phyloP scores from a whole-genome alignment of 2,888 invertebrate species.

The Orthonychiurus folsomi region DNA sequence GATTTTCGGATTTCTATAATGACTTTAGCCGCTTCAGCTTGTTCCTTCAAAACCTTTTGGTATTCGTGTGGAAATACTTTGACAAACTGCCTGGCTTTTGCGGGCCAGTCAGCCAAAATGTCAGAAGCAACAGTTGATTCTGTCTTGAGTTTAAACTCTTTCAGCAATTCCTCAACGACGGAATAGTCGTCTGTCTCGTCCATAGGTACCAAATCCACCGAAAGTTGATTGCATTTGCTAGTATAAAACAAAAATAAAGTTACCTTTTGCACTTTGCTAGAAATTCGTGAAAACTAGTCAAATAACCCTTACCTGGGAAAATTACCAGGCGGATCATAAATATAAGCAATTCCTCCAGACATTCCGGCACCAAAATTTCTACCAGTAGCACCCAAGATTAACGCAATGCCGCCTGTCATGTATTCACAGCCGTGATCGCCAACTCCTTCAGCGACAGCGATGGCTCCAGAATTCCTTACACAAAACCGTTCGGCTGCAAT shows the following conservation, averaged over 20 bases:
- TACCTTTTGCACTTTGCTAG: neutral
- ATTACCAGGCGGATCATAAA: slow-evolving; percentile 66
- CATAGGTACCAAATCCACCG: slow-evolving; percentile 81
- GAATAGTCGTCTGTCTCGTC: slow-evolving; percentile 67
- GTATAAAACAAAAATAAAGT: slow-evolving; percentile 22
- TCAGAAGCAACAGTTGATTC: slow-evolving; percentile 74
- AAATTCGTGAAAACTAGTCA: neutral
- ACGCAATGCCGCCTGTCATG: slow-evolving; percentile 90
- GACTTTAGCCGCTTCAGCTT: slow-evolving; percentile 49
- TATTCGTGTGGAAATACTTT: slow-evolving; percentile 96
- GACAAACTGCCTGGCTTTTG: slow-evolving; percentile 66
- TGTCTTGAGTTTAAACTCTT: slow-evolving; percentile 79
- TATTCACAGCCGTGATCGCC: slow-evolving; percentile 99
- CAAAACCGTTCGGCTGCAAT: slow-evolving; percentile 97
- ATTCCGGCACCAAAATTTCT: slow-evolving; percentile 98
- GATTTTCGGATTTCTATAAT: slow-evolving; percentile 41
- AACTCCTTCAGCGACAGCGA: slow-evolving; percentile 87
- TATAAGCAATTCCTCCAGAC: slow-evolving; percentile 94
- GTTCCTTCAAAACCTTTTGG: slow-evolving; percentile 71
- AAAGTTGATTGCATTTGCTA: slow-evolving; percentile 85
- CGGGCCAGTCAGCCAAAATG: slow-evolving; percentile 70
- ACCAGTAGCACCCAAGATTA: slow-evolving; percentile 89
- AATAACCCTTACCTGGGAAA: slow-evolving; percentile 30
- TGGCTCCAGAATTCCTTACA: slow-evolving; percentile 93
- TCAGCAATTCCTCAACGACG: slow-evolving; percentile 64